Percentiles rank a stretch among this genome's conserved stretches.
Conservation (phyloP, 2,113 vertebrate genomes). For the Eulemur rufifrons region DNA sequence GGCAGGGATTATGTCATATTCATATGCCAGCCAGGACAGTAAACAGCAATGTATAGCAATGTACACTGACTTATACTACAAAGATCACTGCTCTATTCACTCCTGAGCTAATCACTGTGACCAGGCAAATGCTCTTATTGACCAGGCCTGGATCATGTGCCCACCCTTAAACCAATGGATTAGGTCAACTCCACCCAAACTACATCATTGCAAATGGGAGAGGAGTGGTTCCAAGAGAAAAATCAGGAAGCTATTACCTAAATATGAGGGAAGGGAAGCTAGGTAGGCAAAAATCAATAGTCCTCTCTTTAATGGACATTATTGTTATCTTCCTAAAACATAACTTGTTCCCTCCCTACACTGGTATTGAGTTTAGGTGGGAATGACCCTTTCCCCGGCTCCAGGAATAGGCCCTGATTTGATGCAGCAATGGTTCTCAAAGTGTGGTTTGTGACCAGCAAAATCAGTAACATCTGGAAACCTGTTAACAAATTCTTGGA, state of each 20-base stretch:
- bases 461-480: conserved; percentile 2
- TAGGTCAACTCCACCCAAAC: conserved; percentile 6
- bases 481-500: conserved; percentile 25
- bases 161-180: neutral
- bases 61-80: neutral
- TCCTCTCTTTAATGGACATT: neutral
- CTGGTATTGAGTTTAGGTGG: conserved; percentile 1
- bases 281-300: neutral
- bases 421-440: neutral
- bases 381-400: neutral
- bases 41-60: neutral
- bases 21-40: neutral
- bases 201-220: neutral
- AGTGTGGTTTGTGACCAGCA: neutral
- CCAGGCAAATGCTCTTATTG: neutral
- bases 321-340: conserved; percentile 13
- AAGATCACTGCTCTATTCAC: conserved; percentile 10
- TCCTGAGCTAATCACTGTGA: neutral
- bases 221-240: conserved; percentile 8
- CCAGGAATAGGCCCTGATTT: neutral
- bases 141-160: neutral
- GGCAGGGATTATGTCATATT: neutral
- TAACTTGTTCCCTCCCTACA: neutral
- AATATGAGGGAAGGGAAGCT: neutral
- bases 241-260: conserved; percentile 35